Percentiles rank a stretch among this genome's conserved stretches.
Evolutionary conservation across 2,888 invertebrate species (phyloP).

Genomic region (Noctua comes): DNA sequence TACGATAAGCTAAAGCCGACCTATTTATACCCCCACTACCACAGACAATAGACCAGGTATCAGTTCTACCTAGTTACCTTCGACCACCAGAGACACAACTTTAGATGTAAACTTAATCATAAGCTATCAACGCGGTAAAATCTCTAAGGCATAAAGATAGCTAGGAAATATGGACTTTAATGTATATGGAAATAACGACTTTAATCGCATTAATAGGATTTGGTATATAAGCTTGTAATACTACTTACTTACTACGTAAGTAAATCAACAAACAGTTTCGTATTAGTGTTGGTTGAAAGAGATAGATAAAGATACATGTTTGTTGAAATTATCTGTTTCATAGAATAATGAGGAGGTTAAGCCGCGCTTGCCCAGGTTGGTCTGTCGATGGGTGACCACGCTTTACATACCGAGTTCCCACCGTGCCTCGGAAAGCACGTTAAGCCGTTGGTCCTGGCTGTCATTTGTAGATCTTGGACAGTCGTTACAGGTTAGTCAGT

Average conservation of each 20-base stretch:
- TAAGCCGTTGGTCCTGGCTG: too few relatives aligned
- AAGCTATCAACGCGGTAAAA: conserved; percentile 48
- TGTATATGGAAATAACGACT: conserved; percentile 7
- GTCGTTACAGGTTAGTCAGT: too few relatives aligned
- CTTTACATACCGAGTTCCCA: too few relatives aligned
- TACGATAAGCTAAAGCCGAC: conserved; percentile 44
- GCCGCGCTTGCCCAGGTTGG: too few relatives aligned
- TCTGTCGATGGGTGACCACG: too few relatives aligned
- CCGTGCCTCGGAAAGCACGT: too few relatives aligned
- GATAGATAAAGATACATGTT: neutral
- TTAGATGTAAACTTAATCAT: conserved; percentile 61
- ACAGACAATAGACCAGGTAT: conserved; percentile 55
- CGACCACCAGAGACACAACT: conserved; percentile 46
- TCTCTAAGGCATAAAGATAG: conserved; percentile 42
- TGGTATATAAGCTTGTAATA: conserved; percentile 17
- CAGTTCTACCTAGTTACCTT: conserved; percentile 45
- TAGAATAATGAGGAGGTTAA: neutral
- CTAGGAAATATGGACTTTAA: conserved; percentile 19
- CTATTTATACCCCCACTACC: conserved; percentile 40
- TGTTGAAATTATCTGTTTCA: neutral
- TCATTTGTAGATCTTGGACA: too few relatives aligned
- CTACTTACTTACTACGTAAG: neutral
- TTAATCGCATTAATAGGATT: neutral
- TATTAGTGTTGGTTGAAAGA: conserved; percentile 15
- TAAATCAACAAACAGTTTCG: conserved; percentile 29